phyloP scores from a whole-genome alignment of 2,888 invertebrate genomes.

The Girardia tigrina region DNA sequence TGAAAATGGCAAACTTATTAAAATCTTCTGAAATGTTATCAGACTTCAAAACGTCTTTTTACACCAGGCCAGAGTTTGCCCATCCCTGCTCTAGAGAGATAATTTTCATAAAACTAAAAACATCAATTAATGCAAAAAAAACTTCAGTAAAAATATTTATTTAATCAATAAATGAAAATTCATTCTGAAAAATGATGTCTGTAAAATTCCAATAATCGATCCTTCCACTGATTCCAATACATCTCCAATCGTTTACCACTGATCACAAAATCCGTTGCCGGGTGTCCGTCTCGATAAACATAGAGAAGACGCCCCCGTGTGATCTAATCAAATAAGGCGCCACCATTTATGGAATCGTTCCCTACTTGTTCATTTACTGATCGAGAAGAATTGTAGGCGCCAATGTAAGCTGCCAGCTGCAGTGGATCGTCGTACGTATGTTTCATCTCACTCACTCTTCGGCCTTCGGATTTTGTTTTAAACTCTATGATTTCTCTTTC shows the following conservation, averaged over 20 bases:
- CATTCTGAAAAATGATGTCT: no score
- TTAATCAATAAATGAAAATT: no score
- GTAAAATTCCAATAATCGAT: no score
- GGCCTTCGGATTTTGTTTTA: constrained; percentile 32
- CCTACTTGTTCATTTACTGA: neutral
- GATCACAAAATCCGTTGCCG: neutral
- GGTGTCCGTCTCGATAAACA: neutral
- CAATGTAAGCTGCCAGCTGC: constrained; percentile 36
- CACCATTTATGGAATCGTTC: neutral
- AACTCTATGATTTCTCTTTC: constrained; percentile 28
- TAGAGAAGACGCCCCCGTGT: neutral
- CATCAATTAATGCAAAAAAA: no score
- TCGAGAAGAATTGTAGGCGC: constrained; percentile 32
- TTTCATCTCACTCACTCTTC: constrained; percentile 21
- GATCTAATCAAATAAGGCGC: neutral
- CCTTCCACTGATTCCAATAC: neutral
- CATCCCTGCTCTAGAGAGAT: no score
- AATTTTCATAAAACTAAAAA: no score
- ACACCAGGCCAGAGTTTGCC: no score
- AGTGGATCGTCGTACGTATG: constrained; percentile 33
- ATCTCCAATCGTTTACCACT: neutral
- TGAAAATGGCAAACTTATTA: no score
- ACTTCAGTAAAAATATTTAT: no score
- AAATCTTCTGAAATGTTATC: no score
- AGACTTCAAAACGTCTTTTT: no score